Conservation (phyloP, 2,888 invertebrate genomes). For the Drosophila aldrichi region DNA sequence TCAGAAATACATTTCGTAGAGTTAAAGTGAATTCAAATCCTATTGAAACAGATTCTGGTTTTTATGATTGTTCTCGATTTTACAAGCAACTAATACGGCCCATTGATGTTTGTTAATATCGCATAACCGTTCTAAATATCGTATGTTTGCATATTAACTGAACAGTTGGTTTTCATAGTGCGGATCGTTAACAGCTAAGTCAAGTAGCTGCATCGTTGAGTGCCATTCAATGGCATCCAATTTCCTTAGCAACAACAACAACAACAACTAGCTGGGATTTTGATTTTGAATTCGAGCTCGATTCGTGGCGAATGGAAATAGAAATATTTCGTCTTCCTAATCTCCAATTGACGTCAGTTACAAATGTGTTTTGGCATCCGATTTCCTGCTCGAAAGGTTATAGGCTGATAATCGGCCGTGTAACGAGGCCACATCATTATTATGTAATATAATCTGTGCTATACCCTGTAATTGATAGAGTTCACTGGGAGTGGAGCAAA, state of each 20-base stretch:
- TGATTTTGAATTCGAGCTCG: neutral
- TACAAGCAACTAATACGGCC: neutral
- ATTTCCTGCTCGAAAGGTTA: constrained; percentile 1
- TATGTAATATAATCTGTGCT: neutral
- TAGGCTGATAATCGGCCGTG: constrained; percentile 18
- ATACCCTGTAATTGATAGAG: constrained; percentile 13
- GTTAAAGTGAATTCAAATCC: too few species aligned
- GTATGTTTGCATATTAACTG: neutral
- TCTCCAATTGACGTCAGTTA: constrained; percentile 12
- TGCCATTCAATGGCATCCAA: constrained; percentile 1
- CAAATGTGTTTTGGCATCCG: neutral
- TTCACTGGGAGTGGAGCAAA: neutral
- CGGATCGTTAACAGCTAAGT: constrained; percentile 1
- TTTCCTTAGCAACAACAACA: neutral
- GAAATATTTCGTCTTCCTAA: neutral
- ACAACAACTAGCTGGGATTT: neutral
- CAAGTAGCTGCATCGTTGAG: constrained; percentile 1
- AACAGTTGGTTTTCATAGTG: constrained; percentile 12
- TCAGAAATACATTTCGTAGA: too few species aligned
- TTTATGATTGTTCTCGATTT: neutral
- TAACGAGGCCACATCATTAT: constrained; percentile 2
- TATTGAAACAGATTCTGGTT: neutral
- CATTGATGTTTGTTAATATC: neutral
- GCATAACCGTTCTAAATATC: neutral
- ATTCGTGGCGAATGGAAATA: neutral